Conservation (phyloP, 2,797 vertebrate genomes). For the Argyrosomus regius region DNA sequence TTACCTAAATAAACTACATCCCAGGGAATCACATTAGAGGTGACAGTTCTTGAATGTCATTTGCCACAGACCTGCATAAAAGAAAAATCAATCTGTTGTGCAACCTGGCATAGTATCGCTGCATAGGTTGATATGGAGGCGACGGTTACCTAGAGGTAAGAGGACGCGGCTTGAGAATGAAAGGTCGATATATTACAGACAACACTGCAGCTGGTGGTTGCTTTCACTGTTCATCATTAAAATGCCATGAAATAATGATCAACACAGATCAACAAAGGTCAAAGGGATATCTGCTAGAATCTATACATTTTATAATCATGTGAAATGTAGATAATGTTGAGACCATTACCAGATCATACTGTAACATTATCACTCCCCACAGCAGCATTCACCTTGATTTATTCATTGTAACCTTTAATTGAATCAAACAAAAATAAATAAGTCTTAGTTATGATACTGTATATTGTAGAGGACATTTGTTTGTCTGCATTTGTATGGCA, state of each 20-base stretch:
- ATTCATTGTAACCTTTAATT: too few relatives aligned
- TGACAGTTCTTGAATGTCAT: constrained; percentile 62
- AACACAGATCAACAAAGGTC: not conserved
- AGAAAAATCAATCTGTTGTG: constrained; percentile 62
- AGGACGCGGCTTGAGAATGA: constrained; percentile 30
- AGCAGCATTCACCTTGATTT: too few relatives aligned
- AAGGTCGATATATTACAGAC: constrained; percentile 39
- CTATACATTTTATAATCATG: not conserved
- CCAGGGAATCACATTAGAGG: constrained; percentile 44
- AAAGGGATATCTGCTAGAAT: not conserved
- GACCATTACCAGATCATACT: not conserved
- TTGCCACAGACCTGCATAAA: constrained; percentile 38
- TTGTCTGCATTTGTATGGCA: too few relatives aligned
- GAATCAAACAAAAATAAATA: too few relatives aligned
- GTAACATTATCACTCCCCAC: too few relatives aligned
- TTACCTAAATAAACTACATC: constrained; percentile 52
- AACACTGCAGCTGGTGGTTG: constrained; percentile 9
- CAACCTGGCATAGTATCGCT: constrained; percentile 32
- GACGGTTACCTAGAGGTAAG: constrained; percentile 25
- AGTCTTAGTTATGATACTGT: too few relatives aligned
- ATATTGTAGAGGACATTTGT: too few relatives aligned
- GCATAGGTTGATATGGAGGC: constrained; percentile 33
- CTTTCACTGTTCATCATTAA: constrained; percentile 6
- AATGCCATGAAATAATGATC: constrained; percentile 3
- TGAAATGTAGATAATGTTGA: not conserved